Evolutionary conservation across 2,888 invertebrate species (phyloP), one percentile per base, ranked within the genome.

Genomic region (Plagiodera versicolora): DNA sequence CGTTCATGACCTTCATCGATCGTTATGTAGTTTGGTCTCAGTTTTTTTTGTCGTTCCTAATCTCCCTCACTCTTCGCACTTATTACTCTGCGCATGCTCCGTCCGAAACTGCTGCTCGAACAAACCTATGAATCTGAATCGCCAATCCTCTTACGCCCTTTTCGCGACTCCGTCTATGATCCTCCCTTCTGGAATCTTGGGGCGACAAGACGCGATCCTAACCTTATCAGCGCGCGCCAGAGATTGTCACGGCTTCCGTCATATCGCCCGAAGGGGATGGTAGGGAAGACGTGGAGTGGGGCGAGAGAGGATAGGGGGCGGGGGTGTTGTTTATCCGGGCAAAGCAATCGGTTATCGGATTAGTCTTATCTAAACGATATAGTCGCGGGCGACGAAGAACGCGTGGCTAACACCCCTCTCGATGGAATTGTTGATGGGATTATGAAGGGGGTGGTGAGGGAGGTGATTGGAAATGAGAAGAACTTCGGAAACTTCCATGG

Each of bases 261-360:
- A 78, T 77, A 77, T 76, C 77, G 65, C 64, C 66, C 58, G 52
- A 45, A 19, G 14, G 39, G 39, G 39, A 8, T n/a, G 4, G 30
- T 1, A 2, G 20, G 47, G 5, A 8, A 14, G 16, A 17, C 20
- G 17, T n/a, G 17, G 24, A 20, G 6, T 28, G 54, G 56, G 47
- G 35, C 18, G n/a, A 50, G 35, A n/a, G n/a, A 30, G 49, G 19
- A 16, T 14, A 11, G 47, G 39, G 20, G 45, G 55, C 19, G 56
- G 5, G 48, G 55, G 52, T 54, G 58, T 30, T 49, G 55, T 55
- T 55, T 61, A 52, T 60, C 67, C 64, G 69, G 72, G 72, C 72
- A 74, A 74, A 74, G 79, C 78, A 79, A 80, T 80, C 79, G 80
- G 77, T 80, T 80, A 80, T 80, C 80, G 80, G 80, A 80, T 80